phyloP scores from a whole-genome alignment of 2,797 vertebrate genomes.

The Dipus sagitta region DNA sequence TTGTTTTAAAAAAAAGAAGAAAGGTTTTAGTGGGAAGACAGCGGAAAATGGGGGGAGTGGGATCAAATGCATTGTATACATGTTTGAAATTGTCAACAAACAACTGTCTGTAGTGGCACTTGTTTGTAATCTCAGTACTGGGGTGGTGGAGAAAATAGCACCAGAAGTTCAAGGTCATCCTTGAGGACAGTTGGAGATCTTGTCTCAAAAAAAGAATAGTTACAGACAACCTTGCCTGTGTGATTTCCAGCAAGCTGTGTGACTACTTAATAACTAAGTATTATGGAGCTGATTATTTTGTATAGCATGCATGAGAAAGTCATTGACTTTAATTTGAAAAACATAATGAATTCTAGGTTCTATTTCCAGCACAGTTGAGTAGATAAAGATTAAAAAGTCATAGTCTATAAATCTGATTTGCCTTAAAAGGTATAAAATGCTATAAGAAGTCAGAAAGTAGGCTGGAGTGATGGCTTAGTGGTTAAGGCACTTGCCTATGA shows the following conservation, averaged over 20 bases:
- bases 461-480: too few relatives aligned
- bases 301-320: conserved; percentile 19
- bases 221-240: neutral
- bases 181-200: too few relatives aligned
- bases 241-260: conserved; percentile 29
- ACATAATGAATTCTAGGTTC: conserved; percentile 53
- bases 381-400: conserved; percentile 56
- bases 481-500: too few relatives aligned
- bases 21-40: too few relatives aligned
- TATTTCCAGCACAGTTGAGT: neutral
- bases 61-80: too few relatives aligned
- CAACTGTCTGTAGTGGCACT: too few relatives aligned
- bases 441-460: conserved; percentile 28
- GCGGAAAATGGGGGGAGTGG: too few relatives aligned
- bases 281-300: neutral
- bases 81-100: too few relatives aligned
- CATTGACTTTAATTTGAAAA: conserved; percentile 68
- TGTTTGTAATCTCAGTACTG: too few relatives aligned
- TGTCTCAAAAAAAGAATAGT: neutral
- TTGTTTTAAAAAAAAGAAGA: too few relatives aligned
- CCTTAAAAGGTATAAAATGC: conserved; percentile 2
- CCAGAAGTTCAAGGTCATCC: too few relatives aligned
- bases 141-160: too few relatives aligned
- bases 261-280: conserved; percentile 46
- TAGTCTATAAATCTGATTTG: conserved; percentile 26